Evolutionary conservation across 2,888 invertebrate species (phyloP).

Genomic region (Dugesia japonica): DNA sequence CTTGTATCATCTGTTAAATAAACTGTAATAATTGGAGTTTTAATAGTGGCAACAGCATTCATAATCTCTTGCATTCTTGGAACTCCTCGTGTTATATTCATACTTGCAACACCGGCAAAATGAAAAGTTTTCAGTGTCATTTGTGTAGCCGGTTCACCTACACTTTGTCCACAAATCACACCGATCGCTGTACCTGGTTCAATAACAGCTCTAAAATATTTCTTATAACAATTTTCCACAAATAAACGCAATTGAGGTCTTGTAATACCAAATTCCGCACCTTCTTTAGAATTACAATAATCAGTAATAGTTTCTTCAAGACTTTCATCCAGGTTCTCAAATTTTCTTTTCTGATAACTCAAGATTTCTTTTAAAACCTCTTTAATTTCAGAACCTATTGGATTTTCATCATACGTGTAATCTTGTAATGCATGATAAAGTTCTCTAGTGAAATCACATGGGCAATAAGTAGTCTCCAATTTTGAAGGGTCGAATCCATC

Average conservation of each 20-base stretch:
- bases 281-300: background rate
- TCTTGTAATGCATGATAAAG: background rate
- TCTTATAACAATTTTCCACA: conserved; percentile 65
- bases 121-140: conserved; percentile 99
- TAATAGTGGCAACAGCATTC: conserved; percentile 76
- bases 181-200: conserved; percentile 92
- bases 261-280: background rate
- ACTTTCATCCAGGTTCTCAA: background rate
- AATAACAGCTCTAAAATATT: conserved; percentile 69
- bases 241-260: conserved; percentile 38
- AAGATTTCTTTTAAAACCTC: background rate
- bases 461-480: conserved; percentile 53
- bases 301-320: background rate
- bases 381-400: background rate
- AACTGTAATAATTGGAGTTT: conserved; percentile 82
- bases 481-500: conserved; percentile 66
- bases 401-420: too few relatives aligned
- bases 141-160: conserved; percentile 96
- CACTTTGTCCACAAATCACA: conserved; percentile 87
- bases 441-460: conserved; percentile 29
- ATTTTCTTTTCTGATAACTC: background rate
- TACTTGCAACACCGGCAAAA: conserved; percentile 96
- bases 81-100: conserved; percentile 63
- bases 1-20: conserved; percentile 54
- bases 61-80: conserved; percentile 88